phyloP scores from a whole-genome alignment of 2,113 vertebrate genomes.

The Hyperopisus bebe region DNA sequence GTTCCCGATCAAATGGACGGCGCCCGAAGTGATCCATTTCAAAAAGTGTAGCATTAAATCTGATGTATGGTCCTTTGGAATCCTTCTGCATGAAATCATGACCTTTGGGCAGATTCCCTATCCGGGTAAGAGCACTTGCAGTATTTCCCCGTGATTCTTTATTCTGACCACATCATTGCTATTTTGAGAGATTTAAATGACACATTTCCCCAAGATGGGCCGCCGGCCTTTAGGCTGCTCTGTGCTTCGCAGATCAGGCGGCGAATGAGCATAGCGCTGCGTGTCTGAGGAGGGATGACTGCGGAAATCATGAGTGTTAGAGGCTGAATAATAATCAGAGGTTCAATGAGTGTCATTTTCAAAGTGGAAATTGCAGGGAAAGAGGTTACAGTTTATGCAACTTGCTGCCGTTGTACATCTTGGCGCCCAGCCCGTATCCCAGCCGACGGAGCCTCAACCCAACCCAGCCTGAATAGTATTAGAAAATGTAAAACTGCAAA shows the following conservation, averaged over 20 bases:
- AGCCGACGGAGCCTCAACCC: no score
- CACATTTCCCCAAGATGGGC: neutral
- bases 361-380: neutral
- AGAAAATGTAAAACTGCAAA: neutral
- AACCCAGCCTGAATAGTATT: no score
- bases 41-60: conserved; percentile 87
- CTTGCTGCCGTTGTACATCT: neutral
- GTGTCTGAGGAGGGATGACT: neutral
- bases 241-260: neutral
- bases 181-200: neutral
- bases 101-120: conserved; percentile 91
- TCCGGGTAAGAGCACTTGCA: conserved; percentile 59
- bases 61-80: conserved; percentile 93
- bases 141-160: neutral
- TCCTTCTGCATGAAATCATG: conserved; percentile 89
- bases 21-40: conserved; percentile 74
- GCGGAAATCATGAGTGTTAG: neutral
- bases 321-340: neutral
- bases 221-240: neutral
- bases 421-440: neutral
- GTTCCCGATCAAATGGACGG: conserved; percentile 96
- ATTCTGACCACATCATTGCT: neutral
- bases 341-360: neutral
- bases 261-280: neutral
- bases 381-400: neutral